Conservation (phyloP, 2,888 invertebrate genomes). For the Diloba caeruleocephala region DNA sequence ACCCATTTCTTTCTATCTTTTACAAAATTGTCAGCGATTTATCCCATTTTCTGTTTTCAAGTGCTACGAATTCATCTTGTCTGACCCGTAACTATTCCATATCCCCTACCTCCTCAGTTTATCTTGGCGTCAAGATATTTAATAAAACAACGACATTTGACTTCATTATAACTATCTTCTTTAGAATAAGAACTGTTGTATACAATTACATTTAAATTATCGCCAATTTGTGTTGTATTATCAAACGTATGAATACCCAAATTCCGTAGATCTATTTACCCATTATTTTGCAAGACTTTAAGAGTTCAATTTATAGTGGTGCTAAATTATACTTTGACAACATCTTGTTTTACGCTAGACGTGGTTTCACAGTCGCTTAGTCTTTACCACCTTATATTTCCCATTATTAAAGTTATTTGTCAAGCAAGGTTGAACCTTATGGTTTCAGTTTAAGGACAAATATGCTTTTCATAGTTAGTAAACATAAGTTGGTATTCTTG, state of each 20-base stretch:
- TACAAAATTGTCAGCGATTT: too few relatives aligned
- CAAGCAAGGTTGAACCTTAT: slow-evolving; percentile 47
- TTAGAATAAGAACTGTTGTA: slow-evolving; percentile 16
- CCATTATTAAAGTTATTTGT: not conserved
- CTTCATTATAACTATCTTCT: slow-evolving; percentile 1
- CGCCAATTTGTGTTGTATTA: slow-evolving; percentile 29
- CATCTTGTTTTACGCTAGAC: slow-evolving; percentile 86
- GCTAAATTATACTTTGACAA: slow-evolving; percentile 82
- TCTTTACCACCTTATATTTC: slow-evolving; percentile 58
- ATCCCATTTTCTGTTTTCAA: too few relatives aligned
- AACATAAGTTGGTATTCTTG: slow-evolving; percentile 56
- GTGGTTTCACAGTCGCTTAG: slow-evolving; percentile 82
- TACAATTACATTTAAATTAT: slow-evolving; percentile 45
- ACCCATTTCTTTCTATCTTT: too few relatives aligned
- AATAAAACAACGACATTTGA: slow-evolving; percentile 24
- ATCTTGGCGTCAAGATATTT: not conserved
- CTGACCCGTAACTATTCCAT: not conserved
- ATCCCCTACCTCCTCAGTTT: too few relatives aligned
- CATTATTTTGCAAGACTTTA: not conserved
- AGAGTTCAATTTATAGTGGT: slow-evolving; percentile 65
- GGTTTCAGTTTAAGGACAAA: slow-evolving; percentile 8
- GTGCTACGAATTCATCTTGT: too few relatives aligned
- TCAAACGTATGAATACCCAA: slow-evolving; percentile 36
- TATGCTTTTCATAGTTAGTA: slow-evolving; percentile 4
- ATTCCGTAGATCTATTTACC: slow-evolving; percentile 1